Evolutionary conservation across 1,140 invertebrate genomes (phyloP), one percentile per base, ranked within the genome.

Genomic region (Mactra quadrangularis): DNA sequence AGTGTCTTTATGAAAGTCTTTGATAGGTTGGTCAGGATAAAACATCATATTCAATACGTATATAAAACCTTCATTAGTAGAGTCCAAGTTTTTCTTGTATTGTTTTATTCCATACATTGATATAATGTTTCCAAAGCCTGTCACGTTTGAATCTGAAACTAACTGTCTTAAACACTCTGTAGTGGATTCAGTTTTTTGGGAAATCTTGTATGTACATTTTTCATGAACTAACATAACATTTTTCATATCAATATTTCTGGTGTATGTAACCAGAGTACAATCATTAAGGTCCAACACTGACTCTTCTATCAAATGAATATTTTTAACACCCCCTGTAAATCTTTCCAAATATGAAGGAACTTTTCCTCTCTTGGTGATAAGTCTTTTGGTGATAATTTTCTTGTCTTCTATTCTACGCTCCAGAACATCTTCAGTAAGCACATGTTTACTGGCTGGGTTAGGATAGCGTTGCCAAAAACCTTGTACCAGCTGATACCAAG

Each of bases 221-320:
- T 81, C 77, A 25, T 81, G 77, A 0, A 41, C 62, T 31, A 35
- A 60, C 38, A 81, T 62, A 4, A 71, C 66, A 59, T 81, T 57
- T 31, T 81, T 45, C 64, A 71, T 71, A n/a, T 70, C 62, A 59
- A 81, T 81, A 57, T 81, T 81, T 27, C 77, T 59, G 35, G 77
- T 81, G 25, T 81, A 71, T 27, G 77, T 81, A 0, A 71, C 55
- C 15, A 81, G 33, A 38, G 62, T 59, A 25, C n/a, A n/a, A 0
- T 38, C 22, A 19, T 59, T 31, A 25, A 81, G 13, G 38, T 81
- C 77, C 15, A 81, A 13, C n/a, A 81, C 53, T 53, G 64, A 70
- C 55, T 81, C 77, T 31, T 81, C 64, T 15, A 81, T 71, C 1
- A 60, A 4, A 55, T 70, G 60, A 47, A 81, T 70, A 22, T 70